Conservation (phyloP, 2,888 invertebrate species). For the Schizotus pectinicornis region DNA sequence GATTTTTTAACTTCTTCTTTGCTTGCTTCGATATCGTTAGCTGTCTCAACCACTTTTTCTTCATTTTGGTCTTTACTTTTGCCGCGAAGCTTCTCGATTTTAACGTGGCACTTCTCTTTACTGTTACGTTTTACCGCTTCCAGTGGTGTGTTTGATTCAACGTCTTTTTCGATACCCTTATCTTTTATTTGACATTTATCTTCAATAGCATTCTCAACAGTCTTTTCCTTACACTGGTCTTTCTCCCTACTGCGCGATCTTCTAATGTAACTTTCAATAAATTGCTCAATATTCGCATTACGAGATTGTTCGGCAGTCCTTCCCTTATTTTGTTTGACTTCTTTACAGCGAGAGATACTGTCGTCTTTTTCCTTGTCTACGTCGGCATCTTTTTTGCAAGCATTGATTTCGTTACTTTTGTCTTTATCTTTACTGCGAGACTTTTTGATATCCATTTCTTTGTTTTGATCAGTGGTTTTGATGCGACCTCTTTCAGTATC, state of each 20-base stretch:
- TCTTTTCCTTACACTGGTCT: too few relatives aligned
- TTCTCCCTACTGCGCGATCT: too few relatives aligned
- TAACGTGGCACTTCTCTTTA: not conserved
- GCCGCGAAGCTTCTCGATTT: not conserved
- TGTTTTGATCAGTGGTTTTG: constrained; percentile 2
- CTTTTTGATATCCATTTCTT: not conserved
- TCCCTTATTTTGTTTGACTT: not conserved
- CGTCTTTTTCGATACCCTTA: too few relatives aligned
- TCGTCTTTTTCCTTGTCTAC: not conserved
- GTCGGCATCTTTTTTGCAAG: not conserved
- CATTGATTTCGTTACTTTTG: not conserved
- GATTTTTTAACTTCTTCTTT: not conserved
- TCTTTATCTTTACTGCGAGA: not conserved
- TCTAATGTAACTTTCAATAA: too few relatives aligned
- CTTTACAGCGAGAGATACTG: not conserved
- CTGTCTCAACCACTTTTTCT: not conserved
- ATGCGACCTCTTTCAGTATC: constrained; percentile 2
- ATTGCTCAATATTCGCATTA: not conserved
- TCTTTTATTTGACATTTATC: too few relatives aligned
- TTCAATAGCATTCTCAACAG: too few relatives aligned
- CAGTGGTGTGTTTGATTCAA: too few relatives aligned
- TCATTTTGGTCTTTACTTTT: not conserved
- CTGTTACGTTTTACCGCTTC: too few relatives aligned
- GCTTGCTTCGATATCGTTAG: not conserved
- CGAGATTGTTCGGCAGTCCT: not conserved